These are phyloP conservation scores for Rhinogobius similis DNA, from an alignment of 2,113 vertebrate species.

Conservation along the genomic window DNA sequence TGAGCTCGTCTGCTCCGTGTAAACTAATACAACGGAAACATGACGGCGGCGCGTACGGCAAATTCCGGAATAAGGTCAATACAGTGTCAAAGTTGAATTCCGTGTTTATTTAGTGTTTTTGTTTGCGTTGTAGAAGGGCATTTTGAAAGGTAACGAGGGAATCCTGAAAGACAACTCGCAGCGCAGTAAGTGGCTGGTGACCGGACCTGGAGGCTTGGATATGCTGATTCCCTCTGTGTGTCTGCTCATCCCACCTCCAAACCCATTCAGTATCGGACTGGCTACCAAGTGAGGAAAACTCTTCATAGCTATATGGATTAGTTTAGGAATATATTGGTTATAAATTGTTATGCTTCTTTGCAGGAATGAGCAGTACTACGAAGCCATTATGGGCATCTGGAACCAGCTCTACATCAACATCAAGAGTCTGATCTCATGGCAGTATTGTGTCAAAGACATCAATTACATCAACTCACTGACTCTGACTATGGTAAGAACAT, in stretches of 20 bases:
- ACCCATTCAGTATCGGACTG: constrained; percentile 85
- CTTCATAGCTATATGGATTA: too few species aligned
- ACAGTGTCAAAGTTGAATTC: neutral
- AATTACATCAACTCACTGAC: constrained; percentile 91
- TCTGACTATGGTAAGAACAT: constrained; percentile 83
- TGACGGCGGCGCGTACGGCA: too few species aligned
- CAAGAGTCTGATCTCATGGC: constrained; percentile 97
- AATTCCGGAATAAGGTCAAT: too few species aligned
- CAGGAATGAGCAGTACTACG: constrained; percentile 95
- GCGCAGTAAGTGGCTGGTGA: constrained; percentile 97
- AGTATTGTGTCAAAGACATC: constrained; percentile 92
- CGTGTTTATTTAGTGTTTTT: neutral
- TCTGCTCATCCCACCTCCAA: constrained; percentile 91
- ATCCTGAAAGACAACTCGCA: constrained; percentile 94
- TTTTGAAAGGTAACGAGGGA: constrained; percentile 89
- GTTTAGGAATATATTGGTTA: neutral
- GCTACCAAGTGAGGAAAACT: constrained; percentile 85
- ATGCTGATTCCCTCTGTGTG: constrained; percentile 95
- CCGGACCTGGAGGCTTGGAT: constrained; percentile 92
- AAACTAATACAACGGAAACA: too few species aligned
- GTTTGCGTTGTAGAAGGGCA: constrained; percentile 81
- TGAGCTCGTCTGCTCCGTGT: too few species aligned
- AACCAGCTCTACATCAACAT: constrained; percentile 97
- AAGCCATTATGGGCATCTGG: constrained; percentile 91
- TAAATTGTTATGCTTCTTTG: neutral